A percentile compares a stretch with the other conserved stretches of the same genome.
Conservation (phyloP, 2,888 invertebrate genomes). For the Corbicula japonica region DNA sequence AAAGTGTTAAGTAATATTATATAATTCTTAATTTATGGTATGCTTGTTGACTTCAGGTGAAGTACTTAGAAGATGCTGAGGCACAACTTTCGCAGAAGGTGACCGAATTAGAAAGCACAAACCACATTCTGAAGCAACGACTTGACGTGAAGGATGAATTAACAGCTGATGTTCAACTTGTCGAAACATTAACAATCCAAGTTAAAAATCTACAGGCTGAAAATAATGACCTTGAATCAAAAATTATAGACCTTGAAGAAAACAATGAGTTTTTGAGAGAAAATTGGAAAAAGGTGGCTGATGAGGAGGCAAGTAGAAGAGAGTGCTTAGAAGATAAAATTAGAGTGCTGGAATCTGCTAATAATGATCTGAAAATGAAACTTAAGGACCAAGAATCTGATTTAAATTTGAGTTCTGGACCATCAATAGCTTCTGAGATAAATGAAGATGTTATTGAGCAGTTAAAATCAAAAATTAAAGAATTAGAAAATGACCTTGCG, state of each 20-base stretch:
- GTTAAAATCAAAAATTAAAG: conserved; percentile 65
- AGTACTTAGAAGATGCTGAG: conserved; percentile 78
- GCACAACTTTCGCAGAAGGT: conserved; percentile 73
- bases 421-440: conserved; percentile 77
- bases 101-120: conserved; percentile 75
- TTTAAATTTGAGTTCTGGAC: conserved; percentile 67
- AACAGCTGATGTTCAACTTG: conserved; percentile 67
- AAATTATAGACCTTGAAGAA: conserved; percentile 80
- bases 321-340: conserved; percentile 79
- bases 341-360: conserved; percentile 72
- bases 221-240: conserved; percentile 72
- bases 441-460: conserved; percentile 62
- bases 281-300: conserved; percentile 81
- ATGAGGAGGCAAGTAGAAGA: conserved; percentile 78
- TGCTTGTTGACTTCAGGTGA: conserved; percentile 70
- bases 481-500: conserved; percentile 76
- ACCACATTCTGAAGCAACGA: conserved; percentile 75
- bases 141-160: conserved; percentile 74
- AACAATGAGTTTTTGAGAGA: conserved; percentile 78
- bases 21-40: no score
- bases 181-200: conserved; percentile 74
- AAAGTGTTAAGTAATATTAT: no score
- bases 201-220: conserved; percentile 71
- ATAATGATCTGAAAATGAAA: conserved; percentile 77
- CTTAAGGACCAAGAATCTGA: conserved; percentile 76